These are phyloP conservation scores for Cairina moschata DNA, from an alignment of 2,113 vertebrate genomes.

Conservation along the genomic window DNA sequence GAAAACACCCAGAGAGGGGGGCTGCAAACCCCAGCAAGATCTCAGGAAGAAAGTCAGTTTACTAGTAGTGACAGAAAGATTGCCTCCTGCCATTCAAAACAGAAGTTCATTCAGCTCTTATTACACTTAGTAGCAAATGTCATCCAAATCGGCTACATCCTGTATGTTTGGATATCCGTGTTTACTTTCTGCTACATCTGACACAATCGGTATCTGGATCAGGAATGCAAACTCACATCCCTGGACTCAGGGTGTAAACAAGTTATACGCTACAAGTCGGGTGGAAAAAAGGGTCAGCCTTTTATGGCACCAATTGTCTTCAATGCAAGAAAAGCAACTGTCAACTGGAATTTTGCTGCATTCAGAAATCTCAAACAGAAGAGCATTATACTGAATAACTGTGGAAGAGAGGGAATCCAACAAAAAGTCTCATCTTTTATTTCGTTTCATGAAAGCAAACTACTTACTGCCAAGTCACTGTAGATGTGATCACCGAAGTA, in stretches of 20 bases:
- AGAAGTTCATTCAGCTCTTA: not conserved
- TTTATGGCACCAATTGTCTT: not conserved
- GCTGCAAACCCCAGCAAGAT: not conserved
- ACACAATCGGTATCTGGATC: not conserved
- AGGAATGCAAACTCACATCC: not conserved
- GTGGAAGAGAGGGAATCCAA: not conserved
- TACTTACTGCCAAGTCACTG: conserved; percentile 96
- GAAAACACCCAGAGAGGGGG: not conserved
- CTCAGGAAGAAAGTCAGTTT: not conserved
- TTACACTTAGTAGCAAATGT: not conserved
- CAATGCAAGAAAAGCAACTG: not conserved
- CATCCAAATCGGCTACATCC: not conserved
- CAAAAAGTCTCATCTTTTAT: not conserved
- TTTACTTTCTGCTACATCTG: not conserved
- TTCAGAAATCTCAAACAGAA: not conserved
- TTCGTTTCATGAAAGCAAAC: not conserved
- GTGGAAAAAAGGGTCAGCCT: not conserved
- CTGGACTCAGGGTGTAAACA: not conserved
- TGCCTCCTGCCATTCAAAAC: not conserved
- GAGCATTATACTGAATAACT: not conserved
- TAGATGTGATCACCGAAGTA: conserved; percentile 99
- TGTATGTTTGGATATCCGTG: not conserved
- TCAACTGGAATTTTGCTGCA: not conserved
- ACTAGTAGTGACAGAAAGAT: not conserved
- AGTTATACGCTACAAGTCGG: not conserved